These are phyloP conservation scores for Columba janthina DNA, from an alignment of 2,113 vertebrate genomes.

Conservation along the genomic window DNA sequence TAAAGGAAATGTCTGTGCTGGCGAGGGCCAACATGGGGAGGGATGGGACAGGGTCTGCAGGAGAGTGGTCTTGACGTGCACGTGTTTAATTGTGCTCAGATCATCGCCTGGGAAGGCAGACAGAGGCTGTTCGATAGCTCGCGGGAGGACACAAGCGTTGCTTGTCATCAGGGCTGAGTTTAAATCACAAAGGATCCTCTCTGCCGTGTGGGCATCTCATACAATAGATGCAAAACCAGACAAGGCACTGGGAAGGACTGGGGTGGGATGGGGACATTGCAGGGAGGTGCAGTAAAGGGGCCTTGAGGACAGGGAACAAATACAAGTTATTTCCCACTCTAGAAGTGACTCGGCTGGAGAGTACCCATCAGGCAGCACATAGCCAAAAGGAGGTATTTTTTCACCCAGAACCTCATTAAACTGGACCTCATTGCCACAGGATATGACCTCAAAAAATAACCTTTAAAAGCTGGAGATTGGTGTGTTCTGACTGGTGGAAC, in stretches of 20 bases:
- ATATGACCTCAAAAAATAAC: background rate
- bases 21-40: rapidly evolving
- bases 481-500: background rate
- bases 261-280: background rate
- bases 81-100: background rate
- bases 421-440: background rate
- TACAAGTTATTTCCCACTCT: background rate
- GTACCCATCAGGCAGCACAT: background rate
- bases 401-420: background rate
- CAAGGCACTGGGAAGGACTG: rapidly evolving
- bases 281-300: background rate
- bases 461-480: background rate
- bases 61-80: background rate
- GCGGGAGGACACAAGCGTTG: background rate
- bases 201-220: background rate
- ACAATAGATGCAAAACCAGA: background rate
- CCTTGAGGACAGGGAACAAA: background rate
- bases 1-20: background rate
- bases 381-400: background rate
- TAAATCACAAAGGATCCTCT: background rate
- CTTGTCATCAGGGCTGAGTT: background rate
- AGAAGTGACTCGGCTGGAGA: background rate
- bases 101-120: too few relatives aligned
- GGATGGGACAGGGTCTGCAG: background rate
- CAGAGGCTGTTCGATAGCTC: background rate